phyloP scores from a whole-genome alignment of 30 jellyfish, hydroid and myxozoan genomes.

The Aurelia sp. region DNA sequence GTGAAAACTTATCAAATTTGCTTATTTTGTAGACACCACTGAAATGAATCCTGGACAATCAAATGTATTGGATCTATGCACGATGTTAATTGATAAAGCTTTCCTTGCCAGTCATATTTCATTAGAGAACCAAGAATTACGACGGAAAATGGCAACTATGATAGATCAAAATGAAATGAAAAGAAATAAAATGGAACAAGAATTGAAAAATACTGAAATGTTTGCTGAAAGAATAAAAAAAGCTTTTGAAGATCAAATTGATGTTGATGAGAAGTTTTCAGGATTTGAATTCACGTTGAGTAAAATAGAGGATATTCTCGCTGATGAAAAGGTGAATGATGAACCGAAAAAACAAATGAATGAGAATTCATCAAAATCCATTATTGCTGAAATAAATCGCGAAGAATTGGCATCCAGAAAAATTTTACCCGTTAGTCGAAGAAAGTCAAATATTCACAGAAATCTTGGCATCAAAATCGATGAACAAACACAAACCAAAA shows the following conservation, averaged over 20 bases:
- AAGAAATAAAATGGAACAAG: not conserved
- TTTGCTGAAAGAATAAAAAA: slow-evolving; percentile 11
- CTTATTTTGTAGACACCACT: no score
- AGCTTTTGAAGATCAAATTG: slow-evolving; percentile 37
- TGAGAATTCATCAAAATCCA: no score
- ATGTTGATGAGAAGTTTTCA: slow-evolving; percentile 57
- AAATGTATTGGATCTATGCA: slow-evolving; percentile 44
- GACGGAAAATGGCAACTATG: slow-evolving; percentile 9
- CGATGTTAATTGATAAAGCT: slow-evolving; percentile 47
- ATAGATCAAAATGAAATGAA: not conserved
- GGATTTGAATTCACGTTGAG: slow-evolving; percentile 78
- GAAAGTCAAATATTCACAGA: no score
- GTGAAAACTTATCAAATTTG: no score
- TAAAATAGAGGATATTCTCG: slow-evolving; percentile 64
- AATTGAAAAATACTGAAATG: slow-evolving; percentile 3
- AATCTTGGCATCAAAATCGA: no score
- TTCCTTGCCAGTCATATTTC: slow-evolving; percentile 51
- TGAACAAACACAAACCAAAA: no score
- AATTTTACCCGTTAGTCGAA: no score
- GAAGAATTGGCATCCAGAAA: no score
- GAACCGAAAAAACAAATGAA: not conserved
- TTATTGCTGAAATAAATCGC: no score
- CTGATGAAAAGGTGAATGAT: not conserved
- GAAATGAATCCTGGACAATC: not conserved
- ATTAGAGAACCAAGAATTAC: slow-evolving; percentile 52